Conservation (phyloP, 1,140 invertebrate genomes). For the Sarcophaga bullata region DNA sequence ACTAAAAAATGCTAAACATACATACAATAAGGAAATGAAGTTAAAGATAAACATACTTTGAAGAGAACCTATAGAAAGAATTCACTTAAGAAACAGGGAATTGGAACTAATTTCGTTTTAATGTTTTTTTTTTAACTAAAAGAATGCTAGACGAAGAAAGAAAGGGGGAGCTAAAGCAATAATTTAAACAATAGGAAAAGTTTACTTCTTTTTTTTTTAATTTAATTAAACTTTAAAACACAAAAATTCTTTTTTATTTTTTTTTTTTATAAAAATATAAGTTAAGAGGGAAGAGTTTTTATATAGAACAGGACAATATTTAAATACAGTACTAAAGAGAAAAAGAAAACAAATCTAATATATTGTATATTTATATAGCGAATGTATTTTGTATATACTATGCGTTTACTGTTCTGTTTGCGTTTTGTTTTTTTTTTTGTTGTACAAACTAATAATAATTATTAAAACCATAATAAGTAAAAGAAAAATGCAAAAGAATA, state of each 20-base stretch:
- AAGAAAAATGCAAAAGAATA: background rate
- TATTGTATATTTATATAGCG: background rate
- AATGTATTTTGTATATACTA: constrained; percentile 20
- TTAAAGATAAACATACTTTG: too few species aligned
- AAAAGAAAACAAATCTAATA: background rate
- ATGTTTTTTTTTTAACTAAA: constrained; percentile 3
- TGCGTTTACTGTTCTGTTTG: background rate
- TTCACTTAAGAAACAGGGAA: too few species aligned
- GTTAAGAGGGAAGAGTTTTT: too few species aligned
- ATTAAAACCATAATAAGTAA: background rate
- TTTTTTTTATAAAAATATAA: background rate
- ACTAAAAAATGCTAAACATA: too few species aligned
- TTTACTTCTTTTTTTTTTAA: constrained; percentile 10
- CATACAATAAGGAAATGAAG: too few species aligned
- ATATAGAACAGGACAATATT: too few species aligned
- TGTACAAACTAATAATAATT: background rate
- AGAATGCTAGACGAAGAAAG: background rate
- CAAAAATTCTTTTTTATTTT: background rate
- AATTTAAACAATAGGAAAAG: background rate
- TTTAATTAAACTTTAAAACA: constrained; percentile 14
- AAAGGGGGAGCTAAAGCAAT: background rate
- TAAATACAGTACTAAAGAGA: background rate
- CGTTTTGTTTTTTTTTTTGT: too few species aligned
- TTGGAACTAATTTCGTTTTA: too few species aligned
- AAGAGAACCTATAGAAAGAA: too few species aligned